phyloP scores from a whole-genome alignment of 53 echinoderm and acorn worm species.

The Hippasteria phrygiana region DNA sequence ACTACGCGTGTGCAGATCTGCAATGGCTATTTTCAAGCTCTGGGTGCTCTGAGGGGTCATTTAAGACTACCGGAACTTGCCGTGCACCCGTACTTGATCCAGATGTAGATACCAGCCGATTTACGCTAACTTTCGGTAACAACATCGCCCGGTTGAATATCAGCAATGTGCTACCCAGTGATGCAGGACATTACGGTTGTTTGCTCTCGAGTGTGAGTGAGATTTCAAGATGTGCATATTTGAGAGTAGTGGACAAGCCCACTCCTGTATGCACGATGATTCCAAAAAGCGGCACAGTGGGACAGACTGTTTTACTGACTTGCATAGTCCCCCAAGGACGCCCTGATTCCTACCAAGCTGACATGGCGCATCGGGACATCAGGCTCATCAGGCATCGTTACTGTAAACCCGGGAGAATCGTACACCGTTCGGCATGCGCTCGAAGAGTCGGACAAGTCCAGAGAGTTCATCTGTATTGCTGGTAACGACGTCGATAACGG shows the following conservation, averaged over 20 bases:
- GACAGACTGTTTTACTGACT: not conserved
- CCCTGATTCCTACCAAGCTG: not conserved
- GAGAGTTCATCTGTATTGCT: constrained; percentile 20
- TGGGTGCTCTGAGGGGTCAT: not conserved
- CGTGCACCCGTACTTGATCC: not conserved
- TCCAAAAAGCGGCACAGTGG: not conserved
- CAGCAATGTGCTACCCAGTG: not conserved
- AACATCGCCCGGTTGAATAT: not conserved
- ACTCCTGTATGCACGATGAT: constrained; percentile 20
- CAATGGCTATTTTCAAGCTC: constrained; percentile 30
- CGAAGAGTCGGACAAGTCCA: not conserved
- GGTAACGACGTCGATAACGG: not conserved
- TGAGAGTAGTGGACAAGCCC: constrained; percentile 19
- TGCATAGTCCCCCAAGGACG: constrained; percentile 2
- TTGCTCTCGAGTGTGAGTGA: not conserved
- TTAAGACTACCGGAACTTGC: not conserved
- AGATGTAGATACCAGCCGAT: not conserved
- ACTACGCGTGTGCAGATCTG: not conserved
- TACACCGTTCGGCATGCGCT: not conserved
- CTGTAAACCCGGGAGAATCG: not conserved
- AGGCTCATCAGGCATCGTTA: not conserved
- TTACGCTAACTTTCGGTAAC: not conserved
- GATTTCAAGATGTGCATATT: constrained; percentile 37
- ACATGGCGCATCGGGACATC: constrained; percentile 4
- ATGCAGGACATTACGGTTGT: constrained; percentile 18